These are phyloP conservation scores for Phallusia fumigata DNA, from an alignment of 23 tunicate genomes.

Conservation along the genomic window DNA sequence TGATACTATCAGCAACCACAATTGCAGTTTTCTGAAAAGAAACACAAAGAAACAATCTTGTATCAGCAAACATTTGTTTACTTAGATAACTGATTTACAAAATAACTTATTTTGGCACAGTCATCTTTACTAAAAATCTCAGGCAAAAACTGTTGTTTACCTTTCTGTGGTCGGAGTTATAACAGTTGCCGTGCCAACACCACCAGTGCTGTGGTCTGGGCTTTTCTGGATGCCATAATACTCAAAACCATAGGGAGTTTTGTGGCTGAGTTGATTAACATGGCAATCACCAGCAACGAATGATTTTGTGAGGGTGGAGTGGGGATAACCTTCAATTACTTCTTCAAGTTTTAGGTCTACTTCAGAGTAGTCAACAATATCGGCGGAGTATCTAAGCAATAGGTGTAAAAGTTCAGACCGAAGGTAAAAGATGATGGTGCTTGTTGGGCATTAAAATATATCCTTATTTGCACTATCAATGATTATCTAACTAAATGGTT, in stretches of 20 bases:
- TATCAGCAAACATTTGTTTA: no score
- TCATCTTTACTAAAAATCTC: no score
- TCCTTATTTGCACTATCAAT: no score
- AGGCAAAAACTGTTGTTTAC: constrained; percentile 18
- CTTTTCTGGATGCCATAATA: constrained; percentile 6
- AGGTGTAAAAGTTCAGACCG: no score
- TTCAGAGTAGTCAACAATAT: constrained; percentile 46
- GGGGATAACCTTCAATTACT: background rate
- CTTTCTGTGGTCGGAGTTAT: constrained; percentile 78
- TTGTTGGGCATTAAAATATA: no score
- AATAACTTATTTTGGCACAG: no score
- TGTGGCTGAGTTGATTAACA: constrained; percentile 61
- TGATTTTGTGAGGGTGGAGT: background rate
- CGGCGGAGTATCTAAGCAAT: constrained; percentile 49
- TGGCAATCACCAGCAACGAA: constrained; percentile 44
- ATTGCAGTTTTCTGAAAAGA: no score
- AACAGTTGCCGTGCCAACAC: constrained; percentile 34
- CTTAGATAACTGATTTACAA: no score
- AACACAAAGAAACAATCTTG: no score
- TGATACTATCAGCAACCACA: no score
- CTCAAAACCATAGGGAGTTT: constrained; percentile 64
- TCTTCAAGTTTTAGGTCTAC: constrained; percentile 1
- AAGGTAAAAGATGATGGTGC: no score
- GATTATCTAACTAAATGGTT: no score
- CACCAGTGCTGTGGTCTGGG: background rate